Evolutionary conservation across 2,113 vertebrate genomes (phyloP).

Genomic region (Embiotoca jacksoni): DNA sequence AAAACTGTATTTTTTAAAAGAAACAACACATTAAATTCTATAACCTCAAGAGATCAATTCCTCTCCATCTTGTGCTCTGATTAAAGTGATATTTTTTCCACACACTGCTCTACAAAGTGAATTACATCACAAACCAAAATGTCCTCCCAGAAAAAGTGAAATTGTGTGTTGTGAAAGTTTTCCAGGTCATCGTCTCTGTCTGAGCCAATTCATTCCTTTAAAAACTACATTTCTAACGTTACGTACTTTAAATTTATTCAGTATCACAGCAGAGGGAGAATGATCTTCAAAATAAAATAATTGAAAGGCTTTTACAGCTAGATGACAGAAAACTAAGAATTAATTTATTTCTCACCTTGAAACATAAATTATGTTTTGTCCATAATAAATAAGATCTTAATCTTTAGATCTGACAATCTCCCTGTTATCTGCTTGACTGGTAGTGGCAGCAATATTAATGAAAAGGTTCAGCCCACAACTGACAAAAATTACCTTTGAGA

Average conservation of each 20-base stretch:
- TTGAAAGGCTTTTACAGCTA: constrained; percentile 16
- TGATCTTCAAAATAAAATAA: constrained; percentile 40
- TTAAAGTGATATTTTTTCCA: background rate
- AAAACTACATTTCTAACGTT: constrained; percentile 13
- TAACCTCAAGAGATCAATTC: background rate
- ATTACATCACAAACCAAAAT: background rate
- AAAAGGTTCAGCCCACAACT: constrained; percentile 1
- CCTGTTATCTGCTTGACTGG: background rate
- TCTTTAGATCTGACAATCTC: background rate
- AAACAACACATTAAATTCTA: background rate
- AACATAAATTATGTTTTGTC: constrained; percentile 35
- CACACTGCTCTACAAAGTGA: background rate
- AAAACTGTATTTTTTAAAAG: background rate
- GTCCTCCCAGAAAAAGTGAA: background rate
- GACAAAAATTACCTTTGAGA: background rate
- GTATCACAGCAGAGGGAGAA: constrained; percentile 3
- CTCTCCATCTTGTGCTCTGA: background rate
- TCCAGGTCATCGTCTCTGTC: background rate
- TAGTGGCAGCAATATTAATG: background rate
- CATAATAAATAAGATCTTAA: constrained; percentile 18
- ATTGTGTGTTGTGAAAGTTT: background rate
- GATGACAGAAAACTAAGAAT: constrained; percentile 8
- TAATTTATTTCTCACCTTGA: constrained; percentile 31
- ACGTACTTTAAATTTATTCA: background rate
- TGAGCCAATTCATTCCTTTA: background rate